Evolutionary conservation across 2,888 invertebrate species (phyloP), one percentile per base, ranked within the genome.

Genomic region (Galeopsomyia nigrocyanea): DNA sequence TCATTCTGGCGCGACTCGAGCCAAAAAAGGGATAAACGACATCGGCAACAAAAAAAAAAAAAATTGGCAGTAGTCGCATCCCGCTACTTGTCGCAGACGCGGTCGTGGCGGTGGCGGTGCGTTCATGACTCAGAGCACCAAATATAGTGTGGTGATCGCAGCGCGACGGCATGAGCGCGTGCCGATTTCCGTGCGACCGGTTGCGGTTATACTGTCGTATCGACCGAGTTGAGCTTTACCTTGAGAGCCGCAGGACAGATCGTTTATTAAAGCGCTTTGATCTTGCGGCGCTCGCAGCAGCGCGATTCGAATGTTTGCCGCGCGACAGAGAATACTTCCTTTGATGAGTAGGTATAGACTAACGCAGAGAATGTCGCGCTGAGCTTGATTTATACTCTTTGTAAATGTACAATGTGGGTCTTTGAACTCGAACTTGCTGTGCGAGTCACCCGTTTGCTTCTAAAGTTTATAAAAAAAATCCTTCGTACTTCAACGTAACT

Each of bases 121-220:
- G 22, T 57, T 62, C 63, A 74, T 81, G 79, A 81, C 71, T 80
- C 79, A 80, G 75, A 76, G 68, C 19, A 75, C 78, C 80, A 78
- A 80, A 80, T 80, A 80, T 81, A 81, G 79, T 55, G 67, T 81
- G 81, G 78, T 55, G 67, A 77, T 75, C 63, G 67, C 62, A 26
- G 75, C 68, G 69, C 47, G 17, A 16, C 3, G 49, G 31, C n/a
- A n/a, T n/a, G n/a, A 57, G 31, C 62, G 57, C 17, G 13, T 10
- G 58, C 58, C 56, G 66, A 71, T 71, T 71, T 71, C 56, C 53
- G 19, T 47, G 19, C 16, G 3, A n/a, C 46, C 39, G 39, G 55
- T 19, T 26, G 26, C 61, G 56, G 56, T 19, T 50, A n/a, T n/a
- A 13, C 72, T 64, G 51, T 39, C n/a, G 53, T 72, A 72, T 64